A percentile compares a stretch with the other conserved stretches of the same genome.
These are phyloP conservation scores for Fulmarus glacialis DNA, from an alignment of 2,113 vertebrate species.

Conservation along the genomic window DNA sequence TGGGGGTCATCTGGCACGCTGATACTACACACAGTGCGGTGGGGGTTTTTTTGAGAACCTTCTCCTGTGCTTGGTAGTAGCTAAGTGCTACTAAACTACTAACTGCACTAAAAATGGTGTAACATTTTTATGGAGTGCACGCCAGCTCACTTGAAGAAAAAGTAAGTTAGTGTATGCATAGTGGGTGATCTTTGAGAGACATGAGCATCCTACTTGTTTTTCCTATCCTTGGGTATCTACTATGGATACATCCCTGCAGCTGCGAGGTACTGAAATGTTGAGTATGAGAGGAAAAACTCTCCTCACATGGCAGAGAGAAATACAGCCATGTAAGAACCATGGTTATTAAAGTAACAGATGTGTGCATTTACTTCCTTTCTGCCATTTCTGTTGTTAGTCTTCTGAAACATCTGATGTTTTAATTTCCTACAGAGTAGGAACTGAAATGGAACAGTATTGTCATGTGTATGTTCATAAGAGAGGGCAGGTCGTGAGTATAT, in stretches of 20 bases:
- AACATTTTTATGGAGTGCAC: background rate
- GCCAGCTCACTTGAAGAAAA: background rate
- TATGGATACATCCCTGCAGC: background rate
- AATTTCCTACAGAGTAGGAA: background rate
- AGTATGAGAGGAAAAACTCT: background rate
- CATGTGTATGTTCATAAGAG: background rate
- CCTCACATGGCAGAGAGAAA: background rate
- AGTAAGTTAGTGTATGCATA: background rate
- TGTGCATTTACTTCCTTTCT: background rate
- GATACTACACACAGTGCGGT: fast-evolving
- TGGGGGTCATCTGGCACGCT: background rate
- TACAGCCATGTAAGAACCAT: background rate
- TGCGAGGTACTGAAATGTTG: background rate
- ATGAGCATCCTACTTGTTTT: background rate
- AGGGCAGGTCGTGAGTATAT: background rate
- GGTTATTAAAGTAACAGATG: background rate
- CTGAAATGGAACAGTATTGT: background rate
- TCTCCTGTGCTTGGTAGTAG: background rate
- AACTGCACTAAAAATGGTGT: background rate
- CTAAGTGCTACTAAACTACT: background rate
- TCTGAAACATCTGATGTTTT: background rate
- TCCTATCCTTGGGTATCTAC: background rate
- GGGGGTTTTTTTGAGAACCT: background rate
- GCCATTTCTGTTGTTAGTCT: background rate
- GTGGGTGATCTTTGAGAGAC: background rate